Evolutionary conservation across 2,888 invertebrate genomes (phyloP).

Genomic region (Phengaris alcon): DNA sequence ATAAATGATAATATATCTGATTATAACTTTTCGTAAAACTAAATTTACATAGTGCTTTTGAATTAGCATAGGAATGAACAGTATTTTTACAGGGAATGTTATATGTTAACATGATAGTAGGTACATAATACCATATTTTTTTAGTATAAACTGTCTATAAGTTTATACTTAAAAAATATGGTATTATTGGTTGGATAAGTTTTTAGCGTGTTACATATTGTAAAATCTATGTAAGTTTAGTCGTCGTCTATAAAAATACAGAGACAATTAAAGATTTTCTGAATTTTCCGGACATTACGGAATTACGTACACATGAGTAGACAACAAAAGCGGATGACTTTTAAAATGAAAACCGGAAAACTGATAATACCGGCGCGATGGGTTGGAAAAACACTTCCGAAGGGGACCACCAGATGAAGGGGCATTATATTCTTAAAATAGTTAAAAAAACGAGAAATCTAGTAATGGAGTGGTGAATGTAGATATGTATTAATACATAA

Average conservation of each 20-base stretch:
- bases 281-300: constrained; percentile 37
- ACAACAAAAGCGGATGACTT: constrained; percentile 37
- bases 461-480: background rate
- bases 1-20: background rate
- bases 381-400: constrained; percentile 43
- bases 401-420: constrained; percentile 19
- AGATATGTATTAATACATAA: too few relatives aligned
- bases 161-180: too few relatives aligned
- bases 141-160: too few relatives aligned
- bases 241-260: background rate
- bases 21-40: background rate
- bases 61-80: too few relatives aligned
- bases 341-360: constrained; percentile 39
- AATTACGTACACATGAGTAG: constrained; percentile 46
- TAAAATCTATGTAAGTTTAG: too few relatives aligned
- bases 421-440: constrained; percentile 6
- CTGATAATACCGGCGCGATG: constrained; percentile 41
- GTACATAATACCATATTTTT: too few relatives aligned
- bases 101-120: too few relatives aligned
- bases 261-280: background rate
- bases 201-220: too few relatives aligned
- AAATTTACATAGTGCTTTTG: too few relatives aligned
- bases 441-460: background rate
- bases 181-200: too few relatives aligned
- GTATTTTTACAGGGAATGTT: too few relatives aligned